Percentiles rank a stretch among this genome's conserved stretches.
These are phyloP conservation scores for Hephaestus fuliginosus DNA, from an alignment of 2,797 vertebrate genomes.

Conservation along the genomic window DNA sequence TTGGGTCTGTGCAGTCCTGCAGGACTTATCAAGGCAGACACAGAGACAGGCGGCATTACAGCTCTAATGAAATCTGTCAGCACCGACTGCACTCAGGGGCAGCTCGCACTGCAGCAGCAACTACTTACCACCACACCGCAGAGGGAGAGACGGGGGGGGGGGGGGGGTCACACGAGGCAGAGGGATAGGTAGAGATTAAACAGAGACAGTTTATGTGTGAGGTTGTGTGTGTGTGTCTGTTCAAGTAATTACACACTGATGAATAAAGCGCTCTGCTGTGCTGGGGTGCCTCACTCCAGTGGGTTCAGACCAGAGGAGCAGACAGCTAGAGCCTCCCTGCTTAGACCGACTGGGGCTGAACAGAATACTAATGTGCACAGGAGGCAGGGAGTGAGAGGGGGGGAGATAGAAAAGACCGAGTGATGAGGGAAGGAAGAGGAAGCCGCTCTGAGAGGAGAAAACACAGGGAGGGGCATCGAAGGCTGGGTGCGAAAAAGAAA, in stretches of 20 bases:
- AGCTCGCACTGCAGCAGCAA: conserved; percentile 50
- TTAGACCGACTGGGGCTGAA: conserved; percentile 68
- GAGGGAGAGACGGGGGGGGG: conserved; percentile 2
- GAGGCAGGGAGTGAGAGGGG: conserved; percentile 44
- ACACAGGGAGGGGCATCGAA: conserved; percentile 28
- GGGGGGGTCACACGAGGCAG: conserved; percentile 7
- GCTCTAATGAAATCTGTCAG: conserved; percentile 81
- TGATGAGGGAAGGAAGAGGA: conserved; percentile 34
- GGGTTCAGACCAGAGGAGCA: conserved; percentile 67
- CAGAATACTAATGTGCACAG: conserved; percentile 81
- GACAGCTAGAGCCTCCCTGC: conserved; percentile 66
- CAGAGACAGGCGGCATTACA: conserved; percentile 66
- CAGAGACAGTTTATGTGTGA: conserved; percentile 28
- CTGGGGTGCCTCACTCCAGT: conserved; percentile 60
- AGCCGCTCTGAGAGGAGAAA: conserved; percentile 33
- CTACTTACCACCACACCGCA: conserved; percentile 42
- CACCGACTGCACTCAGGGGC: conserved; percentile 66
- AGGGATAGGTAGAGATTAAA: conserved; percentile 43
- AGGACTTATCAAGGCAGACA: conserved; percentile 68
- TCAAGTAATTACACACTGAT: conserved; percentile 69
- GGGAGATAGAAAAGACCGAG: conserved; percentile 46
- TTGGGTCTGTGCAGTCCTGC: conserved; percentile 57
- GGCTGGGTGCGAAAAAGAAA: conserved; percentile 19
- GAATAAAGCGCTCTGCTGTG: conserved; percentile 62
- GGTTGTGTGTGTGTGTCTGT: conserved; percentile 27